These are phyloP conservation scores for Xiphophorus birchmanni DNA, from an alignment of 2,797 vertebrate genomes.

Conservation along the genomic window DNA sequence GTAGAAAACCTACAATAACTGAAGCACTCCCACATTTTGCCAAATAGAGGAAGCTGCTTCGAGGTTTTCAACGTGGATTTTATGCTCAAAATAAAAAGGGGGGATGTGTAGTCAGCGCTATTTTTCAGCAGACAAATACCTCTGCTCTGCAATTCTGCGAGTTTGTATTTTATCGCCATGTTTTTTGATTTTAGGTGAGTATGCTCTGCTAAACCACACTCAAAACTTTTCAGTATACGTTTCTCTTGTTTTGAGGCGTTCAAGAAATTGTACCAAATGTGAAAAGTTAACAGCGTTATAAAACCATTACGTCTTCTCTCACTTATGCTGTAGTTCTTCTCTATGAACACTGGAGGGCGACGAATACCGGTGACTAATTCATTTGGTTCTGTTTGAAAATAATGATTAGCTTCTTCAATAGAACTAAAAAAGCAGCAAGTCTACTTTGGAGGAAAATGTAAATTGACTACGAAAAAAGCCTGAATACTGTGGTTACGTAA, in stretches of 20 bases:
- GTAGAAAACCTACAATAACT: background rate
- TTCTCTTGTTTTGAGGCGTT: background rate
- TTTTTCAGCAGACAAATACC: background rate
- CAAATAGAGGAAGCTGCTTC: background rate
- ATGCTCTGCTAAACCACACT: background rate
- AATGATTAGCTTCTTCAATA: background rate
- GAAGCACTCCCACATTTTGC: background rate
- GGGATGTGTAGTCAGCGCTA: background rate
- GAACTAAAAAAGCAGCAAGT: background rate
- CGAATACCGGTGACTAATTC: background rate
- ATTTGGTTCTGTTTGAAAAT: background rate
- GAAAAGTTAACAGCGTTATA: background rate
- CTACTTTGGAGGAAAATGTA: background rate
- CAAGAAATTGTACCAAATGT: background rate
- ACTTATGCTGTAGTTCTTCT: slow-evolving; percentile 13
- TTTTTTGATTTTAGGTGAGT: background rate
- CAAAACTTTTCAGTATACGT: background rate
- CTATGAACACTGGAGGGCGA: slow-evolving; percentile 32
- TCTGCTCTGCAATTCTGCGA: background rate
- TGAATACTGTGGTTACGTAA: background rate
- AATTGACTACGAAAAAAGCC: background rate
- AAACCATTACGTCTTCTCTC: background rate
- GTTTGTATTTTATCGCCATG: background rate
- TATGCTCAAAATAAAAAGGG: background rate
- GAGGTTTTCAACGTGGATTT: background rate